Percentiles rank a stretch among this genome's conserved stretches.
Evolutionary conservation across 2,888 invertebrate species (phyloP).

Genomic region (Tridacna gigas): DNA sequence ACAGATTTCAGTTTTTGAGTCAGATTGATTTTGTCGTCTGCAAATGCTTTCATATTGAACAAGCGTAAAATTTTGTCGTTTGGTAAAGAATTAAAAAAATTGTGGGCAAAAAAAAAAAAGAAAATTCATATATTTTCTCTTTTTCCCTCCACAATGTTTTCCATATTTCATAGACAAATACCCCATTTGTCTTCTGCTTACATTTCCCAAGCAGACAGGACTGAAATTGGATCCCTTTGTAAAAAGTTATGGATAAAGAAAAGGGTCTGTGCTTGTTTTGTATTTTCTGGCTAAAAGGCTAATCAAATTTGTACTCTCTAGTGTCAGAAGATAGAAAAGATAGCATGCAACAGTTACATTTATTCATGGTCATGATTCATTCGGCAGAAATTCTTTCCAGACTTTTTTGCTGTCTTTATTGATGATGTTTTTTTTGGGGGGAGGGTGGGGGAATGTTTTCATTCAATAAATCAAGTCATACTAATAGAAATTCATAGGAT

Average conservation of each 20-base stretch:
- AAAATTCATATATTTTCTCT: not conserved
- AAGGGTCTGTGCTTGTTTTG: too few species aligned
- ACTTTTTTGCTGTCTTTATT: not conserved
- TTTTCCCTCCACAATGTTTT: not conserved
- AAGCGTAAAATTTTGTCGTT: too few species aligned
- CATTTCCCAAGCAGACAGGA: too few species aligned
- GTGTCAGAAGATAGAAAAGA: constrained; percentile 21
- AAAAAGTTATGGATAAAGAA: too few species aligned
- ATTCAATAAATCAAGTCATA: too few species aligned
- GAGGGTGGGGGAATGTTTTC: not conserved
- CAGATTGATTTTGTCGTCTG: too few species aligned
- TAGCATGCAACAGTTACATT: constrained; percentile 29
- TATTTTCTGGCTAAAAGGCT: not conserved
- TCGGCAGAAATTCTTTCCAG: not conserved
- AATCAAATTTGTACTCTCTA: constrained; percentile 5
- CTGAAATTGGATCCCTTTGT: too few species aligned
- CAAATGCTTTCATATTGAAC: not conserved
- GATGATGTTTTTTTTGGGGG: not conserved
- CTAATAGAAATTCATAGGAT: too few species aligned
- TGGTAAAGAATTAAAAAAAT: not conserved
- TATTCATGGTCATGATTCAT: constrained; percentile 25
- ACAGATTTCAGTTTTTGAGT: too few species aligned
- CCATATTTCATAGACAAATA: not conserved
- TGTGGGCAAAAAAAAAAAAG: not conserved
- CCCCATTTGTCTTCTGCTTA: too few species aligned